Conservation (phyloP, 2,797 vertebrate genomes). For the Pogoniulus pusillus region DNA sequence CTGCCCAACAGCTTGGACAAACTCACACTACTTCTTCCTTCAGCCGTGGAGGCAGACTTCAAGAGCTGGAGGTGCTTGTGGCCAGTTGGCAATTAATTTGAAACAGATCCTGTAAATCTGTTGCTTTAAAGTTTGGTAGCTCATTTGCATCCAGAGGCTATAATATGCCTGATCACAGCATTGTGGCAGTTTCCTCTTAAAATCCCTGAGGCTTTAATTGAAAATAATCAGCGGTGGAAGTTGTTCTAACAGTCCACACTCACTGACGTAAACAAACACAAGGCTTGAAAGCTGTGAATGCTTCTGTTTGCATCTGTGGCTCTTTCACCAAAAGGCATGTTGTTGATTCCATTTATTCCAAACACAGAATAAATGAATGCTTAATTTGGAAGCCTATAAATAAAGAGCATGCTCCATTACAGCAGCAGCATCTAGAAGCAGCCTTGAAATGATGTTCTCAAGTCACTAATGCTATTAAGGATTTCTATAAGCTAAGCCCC, state of each 20-base stretch:
- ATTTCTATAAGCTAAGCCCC: neutral
- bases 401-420: conserved; percentile 63
- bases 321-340: conserved; percentile 67
- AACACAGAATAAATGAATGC: conserved; percentile 73
- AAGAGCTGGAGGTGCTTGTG: conserved; percentile 41
- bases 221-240: conserved; percentile 48
- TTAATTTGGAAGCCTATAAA: conserved; percentile 69
- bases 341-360: conserved; percentile 74
- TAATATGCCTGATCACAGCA: conserved; percentile 63
- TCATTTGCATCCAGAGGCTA: conserved; percentile 60
- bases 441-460: conserved; percentile 6
- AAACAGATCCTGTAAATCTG: conserved; percentile 55
- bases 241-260: conserved; percentile 49
- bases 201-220: conserved; percentile 62
- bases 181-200: conserved; percentile 65
- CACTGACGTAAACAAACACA: conserved; percentile 66
- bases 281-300: conserved; percentile 50
- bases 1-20: neutral
- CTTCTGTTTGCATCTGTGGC: conserved; percentile 63
- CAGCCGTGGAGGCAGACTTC: neutral
- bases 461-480: conserved; percentile 48
- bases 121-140: conserved; percentile 48
- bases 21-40: neutral
- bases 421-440: conserved; percentile 56
- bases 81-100: conserved; percentile 52